Evolutionary conservation across 35 echinoderm and acorn worm species (phyloP), one percentile per base, ranked within the genome.

Genomic region (Ptychodera flava): DNA sequence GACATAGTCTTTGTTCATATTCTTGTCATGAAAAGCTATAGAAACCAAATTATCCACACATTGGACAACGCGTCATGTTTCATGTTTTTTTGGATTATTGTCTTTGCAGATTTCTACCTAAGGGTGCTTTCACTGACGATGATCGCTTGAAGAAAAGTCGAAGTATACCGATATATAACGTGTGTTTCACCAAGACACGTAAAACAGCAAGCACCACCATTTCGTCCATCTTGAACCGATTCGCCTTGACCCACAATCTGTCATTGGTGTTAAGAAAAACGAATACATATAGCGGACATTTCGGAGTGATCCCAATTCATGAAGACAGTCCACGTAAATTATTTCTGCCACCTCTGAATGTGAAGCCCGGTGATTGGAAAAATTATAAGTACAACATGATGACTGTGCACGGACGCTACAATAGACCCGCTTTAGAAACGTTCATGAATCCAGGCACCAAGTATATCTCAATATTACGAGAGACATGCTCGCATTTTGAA

Each of bases 191-290:
- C n/a, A 90, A 90, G 34, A 90, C 88, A 1, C 82, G 85, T 34
- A 90, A 90, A 78, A 90, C 88, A 28, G 88, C 80, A 31, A 90
- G 88, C 31, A 90, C 88, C 0, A 85, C 88, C n/a, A 29, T 90
- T 27, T 53, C 80, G 28, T 34, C n/a, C 12, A 85, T 90, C 22
- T 2, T 90, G 2, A 78, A 90, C 27, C 45, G 81, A 45, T 90
- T 35, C 36, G 88, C 81, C 36, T 37, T 85, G 0, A 31, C 53
- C 0, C 83, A 84, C 28, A 90, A 90, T 37, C 33, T 90, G 33
- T 90, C 88, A 14, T 90, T 90, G 33, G 35, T 90, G 0, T 37
- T 84, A 29, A 84, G 31, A 28, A 77, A 78, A 28, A 32, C 83
- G n/a, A n/a, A n/a, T 22, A 32, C 32, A 35, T 32, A 14, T 78